Conservation (phyloP, 2,113 vertebrate species). For the Ellobius talpinus region DNA sequence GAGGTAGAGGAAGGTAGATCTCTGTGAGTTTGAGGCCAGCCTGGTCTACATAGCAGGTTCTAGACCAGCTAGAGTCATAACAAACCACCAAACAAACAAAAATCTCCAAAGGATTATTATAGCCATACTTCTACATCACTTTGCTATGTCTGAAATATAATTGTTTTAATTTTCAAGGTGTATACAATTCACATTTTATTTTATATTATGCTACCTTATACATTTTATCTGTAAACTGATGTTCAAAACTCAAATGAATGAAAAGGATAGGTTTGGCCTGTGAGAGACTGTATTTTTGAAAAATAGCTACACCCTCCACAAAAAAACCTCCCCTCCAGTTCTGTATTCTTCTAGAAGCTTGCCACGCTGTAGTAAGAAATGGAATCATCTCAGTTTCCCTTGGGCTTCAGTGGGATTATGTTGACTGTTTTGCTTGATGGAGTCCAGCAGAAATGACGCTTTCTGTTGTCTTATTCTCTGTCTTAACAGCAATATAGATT, state of each 20-base stretch:
- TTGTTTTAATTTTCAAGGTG: neutral
- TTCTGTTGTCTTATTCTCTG: neutral
- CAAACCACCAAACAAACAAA: neutral
- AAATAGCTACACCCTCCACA: neutral
- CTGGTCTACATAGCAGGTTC: neutral
- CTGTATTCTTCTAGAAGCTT: neutral
- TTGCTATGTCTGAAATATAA: neutral
- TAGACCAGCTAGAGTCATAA: neutral
- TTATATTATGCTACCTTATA: neutral
- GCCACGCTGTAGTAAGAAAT: neutral
- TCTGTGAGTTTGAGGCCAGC: neutral
- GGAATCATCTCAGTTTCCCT: neutral
- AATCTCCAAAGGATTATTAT: neutral
- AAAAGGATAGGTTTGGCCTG: neutral
- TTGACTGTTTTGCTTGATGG: neutral
- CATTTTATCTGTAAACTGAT: neutral
- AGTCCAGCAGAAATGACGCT: neutral
- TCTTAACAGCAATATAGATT: neutral
- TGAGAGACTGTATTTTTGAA: neutral
- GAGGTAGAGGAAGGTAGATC: no score
- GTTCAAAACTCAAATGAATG: slow-evolving; percentile 9
- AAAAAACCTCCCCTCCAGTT: neutral
- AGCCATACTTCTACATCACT: neutral
- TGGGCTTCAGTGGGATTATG: neutral
- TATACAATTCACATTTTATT: neutral